Percentiles rank a stretch among this genome's conserved stretches.
Conservation (phyloP, 64 coral and sea anemone species). For the Astreopora myriophthalma region DNA sequence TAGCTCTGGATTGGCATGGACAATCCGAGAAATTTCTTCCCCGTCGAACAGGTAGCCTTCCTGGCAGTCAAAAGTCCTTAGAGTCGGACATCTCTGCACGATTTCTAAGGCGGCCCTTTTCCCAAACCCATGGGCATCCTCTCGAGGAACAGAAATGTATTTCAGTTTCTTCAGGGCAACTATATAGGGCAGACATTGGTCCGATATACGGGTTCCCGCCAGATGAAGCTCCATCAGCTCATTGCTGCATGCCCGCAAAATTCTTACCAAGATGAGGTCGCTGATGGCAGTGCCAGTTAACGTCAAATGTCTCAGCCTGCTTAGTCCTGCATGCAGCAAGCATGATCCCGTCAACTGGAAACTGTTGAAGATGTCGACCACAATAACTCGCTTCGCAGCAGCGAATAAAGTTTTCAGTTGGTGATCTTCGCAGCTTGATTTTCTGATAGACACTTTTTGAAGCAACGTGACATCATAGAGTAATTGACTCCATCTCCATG, state of each 20-base stretch:
- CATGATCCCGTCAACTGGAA: not conserved
- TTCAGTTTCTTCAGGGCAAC: not conserved
- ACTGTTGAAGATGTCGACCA: slow-evolving; percentile 5
- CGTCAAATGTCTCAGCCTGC: not conserved
- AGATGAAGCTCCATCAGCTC: slow-evolving; percentile 6
- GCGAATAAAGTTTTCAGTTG: not conserved
- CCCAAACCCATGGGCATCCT: too few relatives aligned
- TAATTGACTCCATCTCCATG: slow-evolving; percentile 1
- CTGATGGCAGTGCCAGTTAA: not conserved
- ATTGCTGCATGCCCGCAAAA: not conserved
- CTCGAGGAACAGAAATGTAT: not conserved
- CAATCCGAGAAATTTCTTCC: too few relatives aligned
- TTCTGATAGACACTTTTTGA: not conserved
- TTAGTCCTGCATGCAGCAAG: not conserved
- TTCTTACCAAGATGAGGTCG: not conserved
- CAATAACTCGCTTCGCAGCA: not conserved
- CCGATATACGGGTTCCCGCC: not conserved
- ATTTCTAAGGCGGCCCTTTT: too few relatives aligned
- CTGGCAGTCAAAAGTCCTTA: too few relatives aligned
- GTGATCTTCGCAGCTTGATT: not conserved
- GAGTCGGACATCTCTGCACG: too few relatives aligned
- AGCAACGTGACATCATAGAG: not conserved
- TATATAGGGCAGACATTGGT: not conserved
- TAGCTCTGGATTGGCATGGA: too few relatives aligned
- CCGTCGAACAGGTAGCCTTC: too few relatives aligned